A percentile compares a stretch with the other conserved stretches of the same genome.
These are phyloP conservation scores for Papilio xuthus DNA, from an alignment of 1,140 invertebrate genomes.

Conservation along the genomic window DNA sequence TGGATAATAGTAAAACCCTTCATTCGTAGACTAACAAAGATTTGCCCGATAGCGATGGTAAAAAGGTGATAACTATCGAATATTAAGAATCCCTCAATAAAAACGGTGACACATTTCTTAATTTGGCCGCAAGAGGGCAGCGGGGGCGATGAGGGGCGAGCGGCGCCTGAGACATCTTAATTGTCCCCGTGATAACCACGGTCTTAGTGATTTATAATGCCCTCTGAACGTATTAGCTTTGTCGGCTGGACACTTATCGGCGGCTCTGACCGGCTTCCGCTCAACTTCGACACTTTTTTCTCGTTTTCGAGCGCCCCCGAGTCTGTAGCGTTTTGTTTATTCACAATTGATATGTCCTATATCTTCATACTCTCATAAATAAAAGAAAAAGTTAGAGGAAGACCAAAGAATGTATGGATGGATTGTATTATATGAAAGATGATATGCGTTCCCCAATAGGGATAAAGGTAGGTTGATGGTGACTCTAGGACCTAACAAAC, in stretches of 20 bases:
- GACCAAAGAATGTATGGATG: too few relatives aligned
- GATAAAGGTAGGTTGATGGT: too few relatives aligned
- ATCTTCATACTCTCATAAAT: background rate
- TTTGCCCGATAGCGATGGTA: slow-evolving; percentile 24
- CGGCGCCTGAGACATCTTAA: slow-evolving; percentile 59
- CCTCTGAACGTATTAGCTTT: slow-evolving; percentile 65
- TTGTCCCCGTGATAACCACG: slow-evolving; percentile 58
- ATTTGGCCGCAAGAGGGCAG: slow-evolving; percentile 42
- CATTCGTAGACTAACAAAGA: background rate
- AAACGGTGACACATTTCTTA: slow-evolving; percentile 57
- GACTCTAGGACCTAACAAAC: background rate
- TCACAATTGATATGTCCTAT: background rate
- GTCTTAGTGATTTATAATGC: slow-evolving; percentile 63
- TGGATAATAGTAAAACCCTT: slow-evolving; percentile 15
- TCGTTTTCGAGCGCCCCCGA: slow-evolving; percentile 42
- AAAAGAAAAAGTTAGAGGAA: too few relatives aligned
- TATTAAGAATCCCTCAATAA: slow-evolving; percentile 47
- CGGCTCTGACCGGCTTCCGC: slow-evolving; percentile 58
- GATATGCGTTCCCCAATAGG: too few relatives aligned
- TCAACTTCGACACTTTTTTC: slow-evolving; percentile 47
- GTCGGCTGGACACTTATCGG: slow-evolving; percentile 63
- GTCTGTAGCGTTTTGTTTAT: slow-evolving; percentile 35
- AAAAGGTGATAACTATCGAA: slow-evolving; percentile 31
- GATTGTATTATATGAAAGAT: too few relatives aligned
- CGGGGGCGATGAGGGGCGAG: slow-evolving; percentile 41